Evolutionary conservation across 2,888 invertebrate species (phyloP), one percentile per base, ranked within the genome.

Genomic region (Eristalis arbustorum): DNA sequence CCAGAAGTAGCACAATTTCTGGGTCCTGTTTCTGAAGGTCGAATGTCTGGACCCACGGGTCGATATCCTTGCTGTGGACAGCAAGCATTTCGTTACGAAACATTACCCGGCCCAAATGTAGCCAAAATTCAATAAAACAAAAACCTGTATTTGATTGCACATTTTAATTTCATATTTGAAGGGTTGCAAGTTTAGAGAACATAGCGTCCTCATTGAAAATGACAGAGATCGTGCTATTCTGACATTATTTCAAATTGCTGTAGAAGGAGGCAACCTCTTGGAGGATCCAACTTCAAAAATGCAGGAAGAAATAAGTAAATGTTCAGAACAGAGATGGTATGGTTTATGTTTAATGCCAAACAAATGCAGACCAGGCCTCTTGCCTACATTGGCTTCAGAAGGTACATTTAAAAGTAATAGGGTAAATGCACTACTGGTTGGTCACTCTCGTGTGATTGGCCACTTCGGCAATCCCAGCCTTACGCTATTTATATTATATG

Each of bases 51-150:
- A 11, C 96, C 97, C 0, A 94, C 96, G 14, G 97, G 97, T 69
- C 93, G 96, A 73, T 97, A 96, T 93, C 96, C 97, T 0, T 98
- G 98, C 93, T 98, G 98, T 92, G 97, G 97, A 31, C 96, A 96
- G 92, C 94, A 96, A 88, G 96, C 97, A 1, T 96, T 97, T 91
- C 91, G 93, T 75, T 93, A 89, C 77, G 93, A 93, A 87, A 91
- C 92, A 0, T 82, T 93, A 37, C 91, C 92, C 0, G 92, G 92
- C 22, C 91, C 92, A n/a, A 92, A 92, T 90, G 93, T 93, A 89
- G 73, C 71, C 75, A 40, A 18, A 62, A 63, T 10, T 49, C n/a
- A 49, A n/a, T n/a, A 49, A 49, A 49, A 31, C 5, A 31, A 5
- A 49, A n/a, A 49, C 4, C 40, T 42, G 0, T n/a, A 14, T 4